A percentile compares a stretch with the other conserved stretches of the same genome.
Evolutionary conservation across 2,888 invertebrate genomes (phyloP).

Genomic region (Elegia similella): DNA sequence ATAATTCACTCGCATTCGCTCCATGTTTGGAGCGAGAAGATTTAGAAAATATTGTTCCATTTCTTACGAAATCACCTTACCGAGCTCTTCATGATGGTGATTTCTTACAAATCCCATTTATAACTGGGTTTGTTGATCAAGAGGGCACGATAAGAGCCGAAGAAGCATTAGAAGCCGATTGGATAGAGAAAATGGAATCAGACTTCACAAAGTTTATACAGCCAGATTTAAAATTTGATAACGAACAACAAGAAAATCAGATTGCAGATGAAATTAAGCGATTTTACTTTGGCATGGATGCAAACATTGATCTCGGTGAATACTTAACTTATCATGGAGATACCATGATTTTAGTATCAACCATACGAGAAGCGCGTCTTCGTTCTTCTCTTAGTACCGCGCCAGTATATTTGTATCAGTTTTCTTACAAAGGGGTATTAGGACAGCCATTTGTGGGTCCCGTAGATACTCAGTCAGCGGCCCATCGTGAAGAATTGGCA

Average conservation of each 20-base stretch:
- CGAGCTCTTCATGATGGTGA: constrained; percentile 46
- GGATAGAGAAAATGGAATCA: constrained; percentile 59
- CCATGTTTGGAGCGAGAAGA: constrained; percentile 62
- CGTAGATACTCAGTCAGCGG: constrained; percentile 46
- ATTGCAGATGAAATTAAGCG: constrained; percentile 43
- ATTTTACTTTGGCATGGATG: constrained; percentile 49
- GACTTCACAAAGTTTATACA: constrained; percentile 60
- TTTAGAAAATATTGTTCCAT: constrained; percentile 42
- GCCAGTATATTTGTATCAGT: constrained; percentile 61
- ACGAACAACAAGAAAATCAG: constrained; percentile 35
- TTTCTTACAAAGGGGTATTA: constrained; percentile 62
- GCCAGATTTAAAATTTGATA: constrained; percentile 55
- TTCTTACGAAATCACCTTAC: constrained; percentile 56
- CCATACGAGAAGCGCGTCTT: constrained; percentile 54
- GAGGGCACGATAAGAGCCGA: constrained; percentile 65
- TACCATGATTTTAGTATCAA: constrained; percentile 63
- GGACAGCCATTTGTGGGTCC: constrained; percentile 53
- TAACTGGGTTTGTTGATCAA: constrained; percentile 63
- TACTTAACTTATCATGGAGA: constrained; percentile 64
- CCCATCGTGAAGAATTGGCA: constrained; percentile 65
- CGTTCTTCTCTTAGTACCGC: constrained; percentile 39
- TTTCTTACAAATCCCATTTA: constrained; percentile 56
- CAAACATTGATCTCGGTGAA: constrained; percentile 38
- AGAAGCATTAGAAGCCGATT: constrained; percentile 49
- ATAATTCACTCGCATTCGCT: constrained; percentile 66